Evolutionary conservation across 2,888 invertebrate species (phyloP).

Genomic region (Tineola bisselliella): DNA sequence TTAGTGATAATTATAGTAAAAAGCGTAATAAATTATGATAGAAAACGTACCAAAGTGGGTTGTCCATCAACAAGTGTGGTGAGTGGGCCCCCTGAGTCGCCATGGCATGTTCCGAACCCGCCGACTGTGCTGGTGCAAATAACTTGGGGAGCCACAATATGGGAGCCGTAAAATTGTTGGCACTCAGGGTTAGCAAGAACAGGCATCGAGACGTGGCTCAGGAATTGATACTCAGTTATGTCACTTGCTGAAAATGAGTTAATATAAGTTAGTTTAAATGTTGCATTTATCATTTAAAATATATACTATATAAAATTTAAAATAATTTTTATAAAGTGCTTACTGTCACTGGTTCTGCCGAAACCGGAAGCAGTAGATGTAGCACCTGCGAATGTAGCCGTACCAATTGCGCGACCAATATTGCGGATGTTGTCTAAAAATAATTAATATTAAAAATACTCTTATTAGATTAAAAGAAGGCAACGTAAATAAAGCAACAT

Average conservation of each 20-base stretch:
- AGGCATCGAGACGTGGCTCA: conserved; percentile 13
- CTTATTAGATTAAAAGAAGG: too few species aligned
- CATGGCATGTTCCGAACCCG: conserved; percentile 32
- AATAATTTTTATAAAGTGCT: conserved; percentile 17
- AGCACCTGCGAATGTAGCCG: conserved; percentile 26
- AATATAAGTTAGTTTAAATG: too few species aligned
- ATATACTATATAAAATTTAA: too few species aligned
- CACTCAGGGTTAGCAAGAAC: conserved; percentile 29
- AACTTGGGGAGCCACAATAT: conserved; percentile 25
- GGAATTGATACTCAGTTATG: not conserved
- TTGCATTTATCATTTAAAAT: not conserved
- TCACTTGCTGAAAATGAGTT: not conserved
- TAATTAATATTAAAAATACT: too few species aligned
- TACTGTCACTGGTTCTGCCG: conserved; percentile 36
- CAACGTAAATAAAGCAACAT: too few species aligned
- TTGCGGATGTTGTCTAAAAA: conserved; percentile 30
- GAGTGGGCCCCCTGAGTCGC: conserved; percentile 22
- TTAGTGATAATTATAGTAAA: too few species aligned
- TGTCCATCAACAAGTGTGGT: not conserved
- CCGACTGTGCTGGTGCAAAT: conserved; percentile 32
- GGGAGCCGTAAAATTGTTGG: conserved; percentile 26
- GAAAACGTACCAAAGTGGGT: not conserved
- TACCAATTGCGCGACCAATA: conserved; percentile 27
- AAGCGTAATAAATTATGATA: too few species aligned
- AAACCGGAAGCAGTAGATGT: conserved; percentile 35